Evolutionary conservation across 2,113 vertebrate species (phyloP).

Genomic region (Toxostoma redivivum): DNA sequence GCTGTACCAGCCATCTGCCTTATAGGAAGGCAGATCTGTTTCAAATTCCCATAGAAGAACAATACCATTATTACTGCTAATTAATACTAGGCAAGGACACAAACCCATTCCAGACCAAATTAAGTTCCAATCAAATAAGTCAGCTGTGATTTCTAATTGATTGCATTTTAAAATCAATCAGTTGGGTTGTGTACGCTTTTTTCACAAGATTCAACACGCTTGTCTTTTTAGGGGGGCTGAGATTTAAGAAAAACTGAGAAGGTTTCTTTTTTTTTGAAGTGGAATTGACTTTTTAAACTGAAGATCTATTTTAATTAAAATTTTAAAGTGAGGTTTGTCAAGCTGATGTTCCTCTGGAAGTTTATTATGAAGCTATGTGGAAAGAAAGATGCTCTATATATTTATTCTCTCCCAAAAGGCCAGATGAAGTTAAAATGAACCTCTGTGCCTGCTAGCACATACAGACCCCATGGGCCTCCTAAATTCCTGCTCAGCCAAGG

Average conservation of each 20-base stretch:
- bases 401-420: background rate
- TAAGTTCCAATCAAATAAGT: background rate
- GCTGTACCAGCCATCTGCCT: background rate
- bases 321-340: background rate
- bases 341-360: background rate
- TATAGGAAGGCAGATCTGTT: background rate
- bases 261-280: background rate
- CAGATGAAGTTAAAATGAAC: conserved; percentile 43
- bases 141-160: conserved; percentile 2
- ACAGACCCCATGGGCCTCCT: conserved; percentile 15
- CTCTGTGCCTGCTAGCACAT: conserved; percentile 28
- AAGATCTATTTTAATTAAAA: conserved; percentile 25
- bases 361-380: background rate
- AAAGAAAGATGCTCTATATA: background rate
- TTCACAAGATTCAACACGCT: background rate
- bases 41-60: conserved; percentile 27
- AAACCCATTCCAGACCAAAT: conserved; percentile 11
- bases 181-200: background rate
- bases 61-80: conserved; percentile 10
- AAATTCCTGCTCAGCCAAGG: conserved; percentile 28
- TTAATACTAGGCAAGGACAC: background rate
- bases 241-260: background rate
- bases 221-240: background rate
- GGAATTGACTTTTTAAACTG: background rate
- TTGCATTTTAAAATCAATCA: background rate